Evolutionary conservation across 2,888 invertebrate genomes (phyloP).

Genomic region (Lepidonotus clava): DNA sequence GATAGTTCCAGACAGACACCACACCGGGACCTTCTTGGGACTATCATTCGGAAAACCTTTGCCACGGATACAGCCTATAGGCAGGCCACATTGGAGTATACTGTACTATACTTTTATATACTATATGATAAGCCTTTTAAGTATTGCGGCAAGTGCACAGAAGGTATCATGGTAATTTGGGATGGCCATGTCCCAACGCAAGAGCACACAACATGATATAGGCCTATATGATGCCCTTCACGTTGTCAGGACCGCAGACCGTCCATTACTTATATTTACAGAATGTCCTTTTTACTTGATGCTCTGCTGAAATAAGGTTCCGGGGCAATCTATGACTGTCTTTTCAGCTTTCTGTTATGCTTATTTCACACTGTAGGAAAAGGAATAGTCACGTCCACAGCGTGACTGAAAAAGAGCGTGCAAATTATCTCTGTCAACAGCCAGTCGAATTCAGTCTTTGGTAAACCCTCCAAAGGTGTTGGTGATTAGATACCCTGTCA

Average conservation of each 20-base stretch:
- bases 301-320: background rate
- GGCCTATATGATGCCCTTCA: no score
- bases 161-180: no score
- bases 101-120: no score
- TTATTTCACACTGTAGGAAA: background rate
- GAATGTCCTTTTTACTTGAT: background rate
- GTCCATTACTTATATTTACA: constrained; percentile 4
- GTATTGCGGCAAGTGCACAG: no score
- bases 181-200: no score
- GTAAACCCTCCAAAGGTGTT: background rate
- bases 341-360: background rate
- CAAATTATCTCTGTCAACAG: background rate
- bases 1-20: no score
- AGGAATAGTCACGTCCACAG: background rate
- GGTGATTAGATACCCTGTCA: background rate
- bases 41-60: no score
- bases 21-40: no score
- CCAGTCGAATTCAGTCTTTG: background rate
- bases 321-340: background rate
- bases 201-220: no score
- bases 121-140: no score
- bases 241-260: background rate
- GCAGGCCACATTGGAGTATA: no score
- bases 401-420: background rate
- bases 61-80: no score